Evolutionary conservation across 2,113 vertebrate species (phyloP).

Genomic region (Irena cyanogastra): DNA sequence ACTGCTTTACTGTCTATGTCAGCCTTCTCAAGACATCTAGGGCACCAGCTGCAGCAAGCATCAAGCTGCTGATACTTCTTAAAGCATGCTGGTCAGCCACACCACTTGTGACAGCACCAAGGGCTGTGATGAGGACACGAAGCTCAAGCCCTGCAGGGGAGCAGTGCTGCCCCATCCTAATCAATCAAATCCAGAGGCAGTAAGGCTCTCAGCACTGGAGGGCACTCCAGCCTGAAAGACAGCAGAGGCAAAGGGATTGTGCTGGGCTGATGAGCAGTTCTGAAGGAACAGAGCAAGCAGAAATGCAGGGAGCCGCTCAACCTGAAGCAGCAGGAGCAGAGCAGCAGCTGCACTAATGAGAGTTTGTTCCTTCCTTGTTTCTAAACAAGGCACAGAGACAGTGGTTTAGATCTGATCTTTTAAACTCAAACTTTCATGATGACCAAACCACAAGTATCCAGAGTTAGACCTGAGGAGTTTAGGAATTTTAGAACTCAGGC

Average conservation of each 20-base stretch:
- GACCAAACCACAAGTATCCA: background rate
- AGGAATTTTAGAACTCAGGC: background rate
- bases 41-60: background rate
- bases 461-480: background rate
- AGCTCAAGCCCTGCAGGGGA: background rate
- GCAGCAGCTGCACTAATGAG: background rate
- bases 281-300: background rate
- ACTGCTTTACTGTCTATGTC: background rate
- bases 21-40: background rate
- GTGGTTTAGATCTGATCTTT: background rate
- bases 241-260: background rate
- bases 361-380: background rate
- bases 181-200: background rate
- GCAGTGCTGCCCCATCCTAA: background rate
- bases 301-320: background rate
- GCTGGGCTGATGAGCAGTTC: background rate
- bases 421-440: background rate
- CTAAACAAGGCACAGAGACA: background rate
- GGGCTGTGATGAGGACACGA: background rate
- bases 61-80: background rate
- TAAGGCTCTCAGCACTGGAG: background rate
- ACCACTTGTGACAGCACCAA: background rate
- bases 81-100: rapidly evolving
- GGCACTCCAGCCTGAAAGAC: background rate
- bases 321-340: background rate